Percentiles rank a stretch among this genome's conserved stretches.
These are phyloP conservation scores for Oreochromis aureus DNA, from an alignment of 2,113 vertebrate species.

Conservation along the genomic window DNA sequence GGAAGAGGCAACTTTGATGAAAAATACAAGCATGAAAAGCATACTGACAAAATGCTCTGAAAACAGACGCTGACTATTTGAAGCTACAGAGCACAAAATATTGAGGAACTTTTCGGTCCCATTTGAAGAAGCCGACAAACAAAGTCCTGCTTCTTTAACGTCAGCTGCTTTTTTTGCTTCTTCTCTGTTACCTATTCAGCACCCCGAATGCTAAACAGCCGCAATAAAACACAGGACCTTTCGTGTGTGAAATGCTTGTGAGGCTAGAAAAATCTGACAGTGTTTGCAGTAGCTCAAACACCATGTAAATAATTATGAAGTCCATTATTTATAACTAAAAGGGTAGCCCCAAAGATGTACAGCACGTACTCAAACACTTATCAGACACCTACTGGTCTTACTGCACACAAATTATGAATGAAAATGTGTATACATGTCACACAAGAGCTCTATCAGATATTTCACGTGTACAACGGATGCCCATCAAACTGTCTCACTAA, in stretches of 20 bases:
- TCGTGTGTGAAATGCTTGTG: slow-evolving; percentile 10
- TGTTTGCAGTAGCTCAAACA: slow-evolving; percentile 32
- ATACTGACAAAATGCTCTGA: neutral
- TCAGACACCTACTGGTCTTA: neutral
- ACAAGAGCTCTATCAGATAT: neutral
- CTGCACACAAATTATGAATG: neutral
- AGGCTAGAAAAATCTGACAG: slow-evolving; percentile 10
- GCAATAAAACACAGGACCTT: slow-evolving; percentile 33
- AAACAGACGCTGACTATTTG: neutral
- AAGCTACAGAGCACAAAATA: neutral
- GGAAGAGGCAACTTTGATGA: neutral
- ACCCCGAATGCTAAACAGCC: slow-evolving; percentile 19
- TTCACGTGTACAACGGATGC: neutral
- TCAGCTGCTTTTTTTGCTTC: slow-evolving; percentile 9
- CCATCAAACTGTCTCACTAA: neutral
- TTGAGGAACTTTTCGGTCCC: neutral
- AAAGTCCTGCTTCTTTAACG: neutral
- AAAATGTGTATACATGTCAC: neutral
- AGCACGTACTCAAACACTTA: slow-evolving; percentile 2
- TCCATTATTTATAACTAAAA: slow-evolving; percentile 17
- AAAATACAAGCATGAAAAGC: neutral
- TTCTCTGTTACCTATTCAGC: neutral
- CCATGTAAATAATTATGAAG: slow-evolving; percentile 25
- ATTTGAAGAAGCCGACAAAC: neutral
- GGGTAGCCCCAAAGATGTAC: slow-evolving; percentile 10